Conservation (phyloP, 2,113 vertebrate genomes). For the Seriola dumerili region DNA sequence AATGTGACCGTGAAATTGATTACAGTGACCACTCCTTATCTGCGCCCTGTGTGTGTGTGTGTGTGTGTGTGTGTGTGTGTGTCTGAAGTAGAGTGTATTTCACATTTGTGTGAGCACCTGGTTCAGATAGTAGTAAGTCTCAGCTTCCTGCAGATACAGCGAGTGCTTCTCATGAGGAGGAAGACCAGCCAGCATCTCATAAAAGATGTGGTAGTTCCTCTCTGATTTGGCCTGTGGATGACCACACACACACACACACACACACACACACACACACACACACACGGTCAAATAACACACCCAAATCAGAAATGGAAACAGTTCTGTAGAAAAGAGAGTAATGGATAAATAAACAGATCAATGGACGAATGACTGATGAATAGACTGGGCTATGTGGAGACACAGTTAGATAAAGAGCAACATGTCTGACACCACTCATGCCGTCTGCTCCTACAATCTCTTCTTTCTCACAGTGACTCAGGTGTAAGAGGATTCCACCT, state of each 20-base stretch:
- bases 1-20: conserved; percentile 42
- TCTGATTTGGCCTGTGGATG: conserved; percentile 92
- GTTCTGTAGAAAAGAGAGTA: background rate
- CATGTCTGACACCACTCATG: conserved; percentile 36
- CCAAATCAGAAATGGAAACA: background rate
- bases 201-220: conserved; percentile 99
- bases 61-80: background rate
- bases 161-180: conserved; percentile 87
- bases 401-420: background rate
- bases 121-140: conserved; percentile 98
- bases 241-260: conserved; percentile 36
- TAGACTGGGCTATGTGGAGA: background rate
- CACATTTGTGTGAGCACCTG: conserved; percentile 77
- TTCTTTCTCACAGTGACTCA: conserved; percentile 67
- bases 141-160: conserved; percentile 94
- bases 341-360: background rate
- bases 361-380: conserved; percentile 26
- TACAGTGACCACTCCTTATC: conserved; percentile 34
- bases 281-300: background rate
- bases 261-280: conserved; percentile 1
- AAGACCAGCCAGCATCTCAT: conserved; percentile 96
- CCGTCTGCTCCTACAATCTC: conserved; percentile 41
- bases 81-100: background rate
- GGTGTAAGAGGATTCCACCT: conserved; percentile 70
- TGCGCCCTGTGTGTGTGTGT: conserved; percentile 1